Percentiles rank a stretch among this genome's conserved stretches.
Evolutionary conservation across 2,888 invertebrate species (phyloP).

Genomic region (Watsonalla cultraria): DNA sequence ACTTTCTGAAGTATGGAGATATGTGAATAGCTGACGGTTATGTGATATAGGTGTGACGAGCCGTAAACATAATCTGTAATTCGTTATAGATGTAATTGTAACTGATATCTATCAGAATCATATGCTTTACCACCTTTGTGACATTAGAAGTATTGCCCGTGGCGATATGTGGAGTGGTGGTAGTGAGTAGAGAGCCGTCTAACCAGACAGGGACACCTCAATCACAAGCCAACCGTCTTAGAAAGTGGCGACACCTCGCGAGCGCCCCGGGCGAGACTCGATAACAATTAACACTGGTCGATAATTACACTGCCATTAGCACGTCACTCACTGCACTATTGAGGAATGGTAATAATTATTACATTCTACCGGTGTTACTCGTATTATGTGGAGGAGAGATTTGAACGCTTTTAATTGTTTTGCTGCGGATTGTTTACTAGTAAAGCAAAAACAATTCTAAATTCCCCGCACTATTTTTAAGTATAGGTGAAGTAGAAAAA

Average conservation of each 20-base stretch:
- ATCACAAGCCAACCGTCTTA: neutral
- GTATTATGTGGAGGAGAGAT: neutral
- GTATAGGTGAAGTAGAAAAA: no score
- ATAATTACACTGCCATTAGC: constrained; percentile 14
- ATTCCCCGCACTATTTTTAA: no score
- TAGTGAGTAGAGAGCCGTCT: neutral
- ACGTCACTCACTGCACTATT: constrained; percentile 12
- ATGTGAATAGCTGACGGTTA: no score
- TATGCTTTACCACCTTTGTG: no score
- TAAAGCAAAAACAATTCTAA: no score
- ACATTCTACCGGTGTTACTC: neutral
- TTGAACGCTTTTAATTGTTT: neutral
- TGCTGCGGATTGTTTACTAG: no score
- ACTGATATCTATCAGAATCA: no score
- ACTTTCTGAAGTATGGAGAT: no score
- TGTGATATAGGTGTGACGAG: no score
- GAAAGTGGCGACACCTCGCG: constrained; percentile 1
- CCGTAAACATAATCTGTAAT: no score
- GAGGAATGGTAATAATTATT: constrained; percentile 8
- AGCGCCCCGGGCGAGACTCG: constrained; percentile 6
- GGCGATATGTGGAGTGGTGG: neutral
- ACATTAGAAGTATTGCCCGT: neutral
- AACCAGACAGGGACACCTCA: neutral
- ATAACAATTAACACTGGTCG: constrained; percentile 15
- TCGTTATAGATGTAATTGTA: no score